Evolutionary conservation across 2,113 vertebrate species (phyloP).

Genomic region (Cyanoliseus patagonus): DNA sequence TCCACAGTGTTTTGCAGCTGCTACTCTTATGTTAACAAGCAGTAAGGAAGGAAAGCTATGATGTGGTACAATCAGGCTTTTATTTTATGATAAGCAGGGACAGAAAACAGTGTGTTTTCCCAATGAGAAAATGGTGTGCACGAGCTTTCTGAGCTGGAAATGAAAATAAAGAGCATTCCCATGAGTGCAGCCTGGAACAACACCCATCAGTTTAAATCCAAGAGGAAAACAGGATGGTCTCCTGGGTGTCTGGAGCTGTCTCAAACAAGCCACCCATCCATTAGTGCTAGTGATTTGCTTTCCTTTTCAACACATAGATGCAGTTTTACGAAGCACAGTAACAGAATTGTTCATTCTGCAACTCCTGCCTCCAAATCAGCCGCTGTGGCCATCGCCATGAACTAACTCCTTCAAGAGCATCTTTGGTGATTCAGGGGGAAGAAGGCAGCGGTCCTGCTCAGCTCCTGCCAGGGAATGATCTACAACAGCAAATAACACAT

Average conservation of each 20-base stretch:
- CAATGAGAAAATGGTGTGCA: not conserved
- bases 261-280: not conserved
- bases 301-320: not conserved
- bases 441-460: not conserved
- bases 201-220: not conserved
- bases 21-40: not conserved
- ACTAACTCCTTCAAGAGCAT: not conserved
- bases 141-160: conserved; percentile 10
- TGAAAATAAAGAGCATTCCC: not conserved
- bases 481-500: not conserved
- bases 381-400: not conserved
- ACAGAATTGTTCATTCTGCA: not conserved
- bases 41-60: not conserved
- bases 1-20: not conserved
- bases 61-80: not conserved
- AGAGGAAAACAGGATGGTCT: not conserved
- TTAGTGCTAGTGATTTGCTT: not conserved
- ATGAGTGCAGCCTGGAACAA: not conserved
- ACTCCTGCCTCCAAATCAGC: not conserved
- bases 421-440: not conserved
- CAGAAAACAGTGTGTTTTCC: not conserved
- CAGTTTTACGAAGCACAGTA: not conserved
- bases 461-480: not conserved
- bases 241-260: not conserved
- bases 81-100: conserved; percentile 1